Percentiles rank a stretch among this genome's conserved stretches.
Conservation (phyloP, 2,888 invertebrate species). For the Toxonevra muliebris region DNA sequence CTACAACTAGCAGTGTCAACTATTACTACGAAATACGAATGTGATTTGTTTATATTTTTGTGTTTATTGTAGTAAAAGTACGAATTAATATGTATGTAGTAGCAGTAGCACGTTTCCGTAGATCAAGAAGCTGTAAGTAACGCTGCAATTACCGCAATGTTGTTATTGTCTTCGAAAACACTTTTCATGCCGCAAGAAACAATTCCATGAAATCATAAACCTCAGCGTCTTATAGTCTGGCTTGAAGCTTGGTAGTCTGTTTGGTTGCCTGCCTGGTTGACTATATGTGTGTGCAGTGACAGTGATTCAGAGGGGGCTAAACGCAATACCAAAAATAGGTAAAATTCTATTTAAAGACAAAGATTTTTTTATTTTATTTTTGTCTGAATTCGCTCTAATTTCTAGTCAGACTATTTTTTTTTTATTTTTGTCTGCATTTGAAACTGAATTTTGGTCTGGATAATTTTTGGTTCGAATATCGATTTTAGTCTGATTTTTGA, state of each 20-base stretch:
- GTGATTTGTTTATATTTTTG: background rate
- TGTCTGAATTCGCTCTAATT: too few relatives aligned
- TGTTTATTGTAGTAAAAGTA: conserved; percentile 22
- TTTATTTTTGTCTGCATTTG: too few relatives aligned
- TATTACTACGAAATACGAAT: background rate
- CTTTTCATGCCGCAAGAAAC: conserved; percentile 14
- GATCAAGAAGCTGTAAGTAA: conserved; percentile 1
- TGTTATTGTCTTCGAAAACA: background rate
- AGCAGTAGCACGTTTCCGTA: conserved; percentile 21
- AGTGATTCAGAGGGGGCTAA: background rate
- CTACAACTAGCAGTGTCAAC: background rate
- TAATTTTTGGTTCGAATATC: too few relatives aligned
- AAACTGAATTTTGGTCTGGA: too few relatives aligned
- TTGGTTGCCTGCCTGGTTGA: background rate
- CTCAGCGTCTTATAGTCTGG: conserved; percentile 22
- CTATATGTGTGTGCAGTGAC: background rate
- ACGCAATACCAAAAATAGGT: background rate
- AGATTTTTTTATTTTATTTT: too few relatives aligned
- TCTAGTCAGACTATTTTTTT: too few relatives aligned
- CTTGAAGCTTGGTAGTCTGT: background rate
- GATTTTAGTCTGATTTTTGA: too few relatives aligned
- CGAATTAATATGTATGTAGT: conserved; percentile 28
- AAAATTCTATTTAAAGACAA: too few relatives aligned
- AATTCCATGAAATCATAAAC: conserved; percentile 33
- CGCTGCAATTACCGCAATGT: conserved; percentile 29